Evolutionary conservation across 2,113 vertebrate genomes (phyloP), one percentile per base, ranked within the genome.

Genomic region (Leptosomus discolor): DNA sequence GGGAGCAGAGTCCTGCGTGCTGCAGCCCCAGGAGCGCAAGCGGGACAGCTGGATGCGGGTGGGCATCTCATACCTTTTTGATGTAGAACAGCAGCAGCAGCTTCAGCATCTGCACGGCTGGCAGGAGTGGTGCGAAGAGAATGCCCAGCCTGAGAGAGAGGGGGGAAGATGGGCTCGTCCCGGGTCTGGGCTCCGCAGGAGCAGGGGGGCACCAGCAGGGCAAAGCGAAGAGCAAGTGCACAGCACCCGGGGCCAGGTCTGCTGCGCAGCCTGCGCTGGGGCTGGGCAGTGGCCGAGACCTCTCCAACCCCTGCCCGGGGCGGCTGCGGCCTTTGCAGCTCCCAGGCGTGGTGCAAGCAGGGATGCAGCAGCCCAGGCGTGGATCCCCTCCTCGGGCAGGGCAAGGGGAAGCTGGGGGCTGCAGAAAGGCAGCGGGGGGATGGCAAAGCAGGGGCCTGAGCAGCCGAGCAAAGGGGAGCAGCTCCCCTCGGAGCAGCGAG

Each of bases 21-120:
- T 51, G 63, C 1, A 0, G 1, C 63, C 71, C 43, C 29, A 10
- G 36, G 13, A n/a, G n/a, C 3, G 1, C 7, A 0, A 0, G 7
- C 36, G n/a, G 57, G 51, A 11, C 10, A 27, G 30, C n/a, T n/a
- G n/a, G n/a, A n/a, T 5, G 2, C 5, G 36, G 48, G 30, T 50
- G 51, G 5, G 18, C 34, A 8, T 6, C 22, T 61, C 87, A 36
- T 92, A 99, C 99, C 99, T 98, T 99, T 96, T 99, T 99, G 56
- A 99, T 88, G 32, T 99, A 99, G 97, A 99, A 99, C 24, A 99
- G 88, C 23, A 99, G 88, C 79, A 99, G 70, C 63, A 99, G 98
- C 95, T 99, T 99, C 89, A 99, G 30, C 7, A 97, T 96, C 97
- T 99, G 99, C 75, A 99, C 75, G 0, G 94, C 98, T 0, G 99